Conservation (phyloP, 2,888 invertebrate genomes). For the Orchesellides sinensis region DNA sequence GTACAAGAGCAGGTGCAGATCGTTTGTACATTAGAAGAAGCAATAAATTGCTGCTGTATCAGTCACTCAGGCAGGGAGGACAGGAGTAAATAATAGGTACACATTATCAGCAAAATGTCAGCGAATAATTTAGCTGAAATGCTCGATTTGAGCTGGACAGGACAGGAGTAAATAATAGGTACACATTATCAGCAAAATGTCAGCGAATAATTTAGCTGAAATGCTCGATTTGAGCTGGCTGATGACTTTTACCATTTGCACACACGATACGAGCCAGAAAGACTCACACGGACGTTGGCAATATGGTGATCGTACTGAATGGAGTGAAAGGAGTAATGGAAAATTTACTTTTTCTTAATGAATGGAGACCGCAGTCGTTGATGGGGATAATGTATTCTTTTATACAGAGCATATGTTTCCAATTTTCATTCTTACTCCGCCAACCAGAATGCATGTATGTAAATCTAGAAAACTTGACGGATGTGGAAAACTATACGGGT, state of each 20-base stretch:
- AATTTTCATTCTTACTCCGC: too few relatives aligned
- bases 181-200: slow-evolving; percentile 3
- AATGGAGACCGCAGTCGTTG: neutral
- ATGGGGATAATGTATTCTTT: neutral
- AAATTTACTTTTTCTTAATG: neutral
- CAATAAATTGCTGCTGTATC: too few relatives aligned
- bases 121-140: neutral
- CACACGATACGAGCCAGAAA: too few relatives aligned
- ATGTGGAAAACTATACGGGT: neutral
- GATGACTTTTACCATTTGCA: neutral
- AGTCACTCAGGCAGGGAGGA: too few relatives aligned
- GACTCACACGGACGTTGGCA: too few relatives aligned
- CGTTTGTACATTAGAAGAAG: too few relatives aligned
- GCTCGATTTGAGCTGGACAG: neutral
- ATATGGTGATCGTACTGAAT: too few relatives aligned
- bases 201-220: neutral
- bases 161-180: too few relatives aligned
- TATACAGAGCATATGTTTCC: neutral
- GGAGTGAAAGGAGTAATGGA: neutral
- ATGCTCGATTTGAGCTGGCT: neutral
- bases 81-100: too few relatives aligned
- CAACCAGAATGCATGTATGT: too few relatives aligned
- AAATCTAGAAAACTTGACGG: too few relatives aligned
- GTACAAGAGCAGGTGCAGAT: too few relatives aligned
- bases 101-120: neutral